Base-by-base conservation (phyloP, 2,888 invertebrate species). In the Tachina lurida region DNA sequence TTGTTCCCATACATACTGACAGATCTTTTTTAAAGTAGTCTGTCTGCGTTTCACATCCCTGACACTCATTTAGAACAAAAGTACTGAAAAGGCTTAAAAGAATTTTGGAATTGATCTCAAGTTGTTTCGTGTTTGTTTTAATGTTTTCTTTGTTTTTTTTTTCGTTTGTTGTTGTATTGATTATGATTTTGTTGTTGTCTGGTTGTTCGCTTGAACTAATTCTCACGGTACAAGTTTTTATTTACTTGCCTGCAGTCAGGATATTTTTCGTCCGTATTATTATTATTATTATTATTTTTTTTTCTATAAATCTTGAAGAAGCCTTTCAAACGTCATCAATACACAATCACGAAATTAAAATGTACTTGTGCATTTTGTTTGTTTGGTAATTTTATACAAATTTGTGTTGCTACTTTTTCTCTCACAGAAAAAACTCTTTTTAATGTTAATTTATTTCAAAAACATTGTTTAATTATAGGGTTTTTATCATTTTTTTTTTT, bases 221-320 rank as follows among this genome's bases (percentile, higher is more conserved):
- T 85, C 85, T 85, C 82, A 85, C 82, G 85, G 74, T 82, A 60
- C 58, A 76, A 45, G n/a, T 49, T 80, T n/a, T 71, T 31, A 7
- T 31, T 70, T 70, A 65, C 56, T 45, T 31, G 39, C 62, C 62
- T 41, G 67, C 78, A 70, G 56, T 65, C 82, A 78, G 82, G 82
- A 82, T 70, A 63, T 45, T 62, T 74, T 76, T 58, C 65, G 49
- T 68, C 7, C 31, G 31, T 31, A 31, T 31, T 31, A 31, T 31
- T 31, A 31, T 31, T 31, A 31, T 12, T 60, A 58, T 58, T 73
- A 60, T 45, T n/a, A n/a, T 56, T 22, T 19, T 17, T 49, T 9
- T 45, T 15, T 15, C 17, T 73, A 52, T 49, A 31, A 39, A 49
- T 22, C 15, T 67, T 10, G n/a, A 56, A 41, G 82, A 77, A 83